A percentile compares a stretch with the other conserved stretches of the same genome.
Conservation (phyloP, 2,113 vertebrate species). For the Sinocyclocheilus maitianheensis region DNA sequence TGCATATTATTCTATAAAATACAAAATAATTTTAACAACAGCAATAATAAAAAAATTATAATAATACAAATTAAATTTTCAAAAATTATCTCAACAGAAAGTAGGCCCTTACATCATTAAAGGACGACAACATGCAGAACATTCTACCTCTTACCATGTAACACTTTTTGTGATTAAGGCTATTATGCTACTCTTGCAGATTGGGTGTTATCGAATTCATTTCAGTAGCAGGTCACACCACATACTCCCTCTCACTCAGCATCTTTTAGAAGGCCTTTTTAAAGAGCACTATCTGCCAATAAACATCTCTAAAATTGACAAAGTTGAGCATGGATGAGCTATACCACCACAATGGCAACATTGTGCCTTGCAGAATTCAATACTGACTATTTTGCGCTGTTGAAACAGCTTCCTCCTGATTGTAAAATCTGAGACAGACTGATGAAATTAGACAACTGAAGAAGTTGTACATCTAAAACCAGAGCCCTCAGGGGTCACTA, state of each 20-base stretch:
- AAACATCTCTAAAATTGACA: slow-evolving; percentile 43
- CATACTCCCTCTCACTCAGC: slow-evolving; percentile 38
- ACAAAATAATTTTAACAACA: neutral
- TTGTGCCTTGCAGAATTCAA: neutral
- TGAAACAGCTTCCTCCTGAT: neutral
- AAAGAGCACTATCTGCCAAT: slow-evolving; percentile 49
- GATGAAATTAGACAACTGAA: neutral
- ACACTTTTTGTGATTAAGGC: neutral
- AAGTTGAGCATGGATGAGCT: slow-evolving; percentile 36
- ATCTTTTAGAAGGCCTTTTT: slow-evolving; percentile 44
- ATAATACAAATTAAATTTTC: too few species aligned
- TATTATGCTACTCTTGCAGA: neutral
- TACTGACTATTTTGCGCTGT: neutral
- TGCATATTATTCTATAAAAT: neutral
- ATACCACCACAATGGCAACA: slow-evolving; percentile 34
- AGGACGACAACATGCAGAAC: neutral
- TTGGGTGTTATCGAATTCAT: slow-evolving; percentile 50
- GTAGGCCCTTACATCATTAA: neutral
- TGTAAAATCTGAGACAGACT: slow-evolving; percentile 18
- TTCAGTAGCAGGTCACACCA: slow-evolving; percentile 47
- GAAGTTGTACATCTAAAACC: neutral
- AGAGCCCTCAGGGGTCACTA: neutral
- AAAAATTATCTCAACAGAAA: too few species aligned
- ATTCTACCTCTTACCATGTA: neutral
- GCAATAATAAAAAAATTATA: too few species aligned